Percentiles rank a stretch among this genome's conserved stretches.
These are phyloP conservation scores for Scaptomyza pallida DNA, from an alignment of 1,140 invertebrate genomes.

Conservation along the genomic window DNA sequence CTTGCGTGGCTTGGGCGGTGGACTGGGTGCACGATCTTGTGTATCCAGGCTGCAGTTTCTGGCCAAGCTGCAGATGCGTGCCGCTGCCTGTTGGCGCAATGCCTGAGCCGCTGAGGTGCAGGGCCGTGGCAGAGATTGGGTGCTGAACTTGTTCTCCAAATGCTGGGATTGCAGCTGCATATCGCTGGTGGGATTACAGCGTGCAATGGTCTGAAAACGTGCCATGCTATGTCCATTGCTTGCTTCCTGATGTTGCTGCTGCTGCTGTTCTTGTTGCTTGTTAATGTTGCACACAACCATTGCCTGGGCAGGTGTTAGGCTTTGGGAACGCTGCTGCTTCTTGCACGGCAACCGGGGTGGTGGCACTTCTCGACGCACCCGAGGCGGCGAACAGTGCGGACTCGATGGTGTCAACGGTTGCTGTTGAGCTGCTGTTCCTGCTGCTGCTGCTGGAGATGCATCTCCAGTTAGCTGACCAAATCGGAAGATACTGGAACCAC, in stretches of 20 bases:
- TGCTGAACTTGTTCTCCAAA: conserved; percentile 85
- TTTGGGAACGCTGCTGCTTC: conserved; percentile 89
- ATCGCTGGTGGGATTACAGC: conserved; percentile 70
- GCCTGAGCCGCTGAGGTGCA: conserved; percentile 63
- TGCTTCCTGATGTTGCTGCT: conserved; percentile 38
- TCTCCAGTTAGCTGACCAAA: conserved; percentile 50
- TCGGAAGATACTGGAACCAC: conserved; percentile 55
- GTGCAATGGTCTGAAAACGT: conserved; percentile 74
- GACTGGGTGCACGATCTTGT: conserved; percentile 82
- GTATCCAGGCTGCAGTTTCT: conserved; percentile 85
- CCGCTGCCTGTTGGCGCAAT: conserved; percentile 53
- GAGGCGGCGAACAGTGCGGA: conserved; percentile 84
- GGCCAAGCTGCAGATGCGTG: conserved; percentile 78
- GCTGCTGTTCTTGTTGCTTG: conserved; percentile 66
- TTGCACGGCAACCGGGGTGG: conserved; percentile 87
- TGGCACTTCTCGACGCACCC: conserved; percentile 85
- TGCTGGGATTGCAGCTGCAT: conserved; percentile 59
- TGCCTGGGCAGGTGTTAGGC: conserved; percentile 86
- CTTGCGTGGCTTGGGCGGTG: conserved; percentile 89
- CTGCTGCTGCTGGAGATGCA: conserved; percentile 24
- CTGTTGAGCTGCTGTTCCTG: conserved; percentile 26
- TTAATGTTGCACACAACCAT: conserved; percentile 75
- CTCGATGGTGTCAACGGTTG: conserved; percentile 38
- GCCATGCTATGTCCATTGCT: conserved; percentile 61
- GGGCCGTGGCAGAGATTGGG: conserved; percentile 86